Conservation (phyloP, 2,797 vertebrate species). For the Xenopus petersii region DNA sequence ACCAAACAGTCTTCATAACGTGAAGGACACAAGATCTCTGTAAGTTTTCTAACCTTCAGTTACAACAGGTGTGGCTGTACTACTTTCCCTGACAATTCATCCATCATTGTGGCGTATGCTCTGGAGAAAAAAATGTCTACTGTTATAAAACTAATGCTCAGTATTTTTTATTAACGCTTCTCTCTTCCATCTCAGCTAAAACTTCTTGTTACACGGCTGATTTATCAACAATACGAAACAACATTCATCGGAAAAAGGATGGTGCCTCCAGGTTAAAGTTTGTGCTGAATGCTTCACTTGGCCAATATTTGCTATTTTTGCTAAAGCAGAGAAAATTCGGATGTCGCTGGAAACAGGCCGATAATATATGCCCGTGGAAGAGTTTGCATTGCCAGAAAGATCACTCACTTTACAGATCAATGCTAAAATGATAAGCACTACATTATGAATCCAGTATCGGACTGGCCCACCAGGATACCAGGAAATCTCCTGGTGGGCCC, state of each 20-base stretch:
- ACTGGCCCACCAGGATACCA: too few species aligned
- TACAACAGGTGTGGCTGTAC: conserved; percentile 24
- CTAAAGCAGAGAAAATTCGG: neutral
- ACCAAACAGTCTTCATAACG: neutral
- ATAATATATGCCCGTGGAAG: neutral
- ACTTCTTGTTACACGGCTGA: conserved; percentile 51
- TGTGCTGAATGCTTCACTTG: conserved; percentile 14
- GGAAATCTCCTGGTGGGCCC: too few species aligned
- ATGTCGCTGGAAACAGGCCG: neutral
- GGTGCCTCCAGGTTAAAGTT: conserved; percentile 32
- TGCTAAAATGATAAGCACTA: neutral
- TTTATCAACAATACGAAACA: conserved; percentile 46
- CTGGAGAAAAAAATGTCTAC: conserved; percentile 50
- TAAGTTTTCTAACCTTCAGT: conserved; percentile 14
- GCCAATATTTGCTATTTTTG: conserved; percentile 14
- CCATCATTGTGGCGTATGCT: conserved; percentile 42
- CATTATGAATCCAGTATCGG: neutral
- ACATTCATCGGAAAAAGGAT: conserved; percentile 35
- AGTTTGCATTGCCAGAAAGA: too few species aligned
- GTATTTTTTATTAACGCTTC: conserved; percentile 54
- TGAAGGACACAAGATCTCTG: neutral
- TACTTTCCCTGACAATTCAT: conserved; percentile 42
- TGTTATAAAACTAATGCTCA: conserved; percentile 41
- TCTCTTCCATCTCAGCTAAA: conserved; percentile 52
- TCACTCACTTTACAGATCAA: too few species aligned